A percentile compares a stretch with the other conserved stretches of the same genome.
Conservation (phyloP, 2,113 vertebrate species). For the Sander vitreus region DNA sequence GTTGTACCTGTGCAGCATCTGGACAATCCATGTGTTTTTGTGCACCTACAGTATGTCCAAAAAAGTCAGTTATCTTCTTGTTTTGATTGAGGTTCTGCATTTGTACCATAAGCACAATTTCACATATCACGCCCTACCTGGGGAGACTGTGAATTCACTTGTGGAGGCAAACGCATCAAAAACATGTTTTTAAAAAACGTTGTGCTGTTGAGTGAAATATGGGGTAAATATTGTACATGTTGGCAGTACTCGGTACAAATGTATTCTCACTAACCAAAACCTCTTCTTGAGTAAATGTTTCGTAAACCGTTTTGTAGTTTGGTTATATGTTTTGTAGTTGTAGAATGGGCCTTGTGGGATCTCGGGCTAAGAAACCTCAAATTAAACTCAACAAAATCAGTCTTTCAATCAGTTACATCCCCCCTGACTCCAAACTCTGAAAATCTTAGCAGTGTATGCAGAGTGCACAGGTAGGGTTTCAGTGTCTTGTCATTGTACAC, state of each 20-base stretch:
- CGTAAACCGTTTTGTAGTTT: neutral
- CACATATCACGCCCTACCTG: neutral
- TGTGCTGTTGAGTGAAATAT: neutral
- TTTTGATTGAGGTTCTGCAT: neutral
- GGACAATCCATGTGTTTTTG: neutral
- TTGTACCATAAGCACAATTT: neutral
- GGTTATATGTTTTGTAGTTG: neutral
- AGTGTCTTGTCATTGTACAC: constrained; percentile 6
- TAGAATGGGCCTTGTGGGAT: neutral
- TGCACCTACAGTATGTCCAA: neutral
- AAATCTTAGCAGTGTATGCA: constrained; percentile 12
- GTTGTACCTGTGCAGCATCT: neutral
- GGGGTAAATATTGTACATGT: neutral
- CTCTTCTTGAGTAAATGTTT: neutral
- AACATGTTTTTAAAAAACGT: neutral
- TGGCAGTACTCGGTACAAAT: neutral
- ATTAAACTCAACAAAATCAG: neutral
- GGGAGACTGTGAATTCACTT: neutral
- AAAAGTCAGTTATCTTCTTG: neutral
- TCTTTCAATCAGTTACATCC: neutral
- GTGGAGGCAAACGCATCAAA: too few relatives aligned
- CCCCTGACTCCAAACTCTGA: neutral
- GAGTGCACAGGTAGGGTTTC: constrained; percentile 10
- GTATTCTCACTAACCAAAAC: neutral
- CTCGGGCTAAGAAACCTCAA: neutral